Evolutionary conservation across 2,113 vertebrate species (phyloP).

Genomic region (Aegotheles bennettii): DNA sequence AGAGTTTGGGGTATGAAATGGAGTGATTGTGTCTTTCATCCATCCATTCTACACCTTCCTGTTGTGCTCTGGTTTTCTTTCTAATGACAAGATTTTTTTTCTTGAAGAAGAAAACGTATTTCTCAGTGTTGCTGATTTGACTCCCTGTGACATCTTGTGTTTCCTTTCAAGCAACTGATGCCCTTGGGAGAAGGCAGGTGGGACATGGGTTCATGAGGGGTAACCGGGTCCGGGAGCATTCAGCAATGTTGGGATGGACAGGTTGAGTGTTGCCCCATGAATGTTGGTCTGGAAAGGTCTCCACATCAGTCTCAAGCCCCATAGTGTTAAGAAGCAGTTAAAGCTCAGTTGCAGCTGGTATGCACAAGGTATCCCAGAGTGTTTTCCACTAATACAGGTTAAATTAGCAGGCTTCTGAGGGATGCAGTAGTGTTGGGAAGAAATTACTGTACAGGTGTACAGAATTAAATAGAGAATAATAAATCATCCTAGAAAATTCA

Average conservation of each 20-base stretch:
- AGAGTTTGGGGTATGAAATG: neutral
- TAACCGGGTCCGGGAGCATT: neutral
- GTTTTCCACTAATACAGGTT: too few species aligned
- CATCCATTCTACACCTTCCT: neutral
- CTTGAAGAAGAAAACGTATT: neutral
- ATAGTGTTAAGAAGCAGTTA: too few species aligned
- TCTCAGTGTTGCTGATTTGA: neutral
- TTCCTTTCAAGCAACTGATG: neutral
- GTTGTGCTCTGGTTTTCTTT: neutral
- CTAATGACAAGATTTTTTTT: neutral
- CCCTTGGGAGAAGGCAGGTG: neutral
- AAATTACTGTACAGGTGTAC: too few species aligned
- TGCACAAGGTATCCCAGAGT: too few species aligned
- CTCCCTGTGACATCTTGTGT: neutral
- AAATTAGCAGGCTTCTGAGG: too few species aligned
- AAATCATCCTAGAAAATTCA: too few species aligned
- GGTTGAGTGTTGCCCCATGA: neutral
- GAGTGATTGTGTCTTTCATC: neutral
- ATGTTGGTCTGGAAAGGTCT: too few species aligned
- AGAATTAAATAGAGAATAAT: too few species aligned
- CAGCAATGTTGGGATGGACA: accelerated
- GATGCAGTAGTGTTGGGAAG: too few species aligned
- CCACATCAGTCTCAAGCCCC: too few species aligned
- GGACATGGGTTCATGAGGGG: accelerated
- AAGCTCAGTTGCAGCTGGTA: too few species aligned